These are phyloP conservation scores for Philopedon plagiatum DNA, from an alignment of 2,888 invertebrate genomes.

Conservation along the genomic window DNA sequence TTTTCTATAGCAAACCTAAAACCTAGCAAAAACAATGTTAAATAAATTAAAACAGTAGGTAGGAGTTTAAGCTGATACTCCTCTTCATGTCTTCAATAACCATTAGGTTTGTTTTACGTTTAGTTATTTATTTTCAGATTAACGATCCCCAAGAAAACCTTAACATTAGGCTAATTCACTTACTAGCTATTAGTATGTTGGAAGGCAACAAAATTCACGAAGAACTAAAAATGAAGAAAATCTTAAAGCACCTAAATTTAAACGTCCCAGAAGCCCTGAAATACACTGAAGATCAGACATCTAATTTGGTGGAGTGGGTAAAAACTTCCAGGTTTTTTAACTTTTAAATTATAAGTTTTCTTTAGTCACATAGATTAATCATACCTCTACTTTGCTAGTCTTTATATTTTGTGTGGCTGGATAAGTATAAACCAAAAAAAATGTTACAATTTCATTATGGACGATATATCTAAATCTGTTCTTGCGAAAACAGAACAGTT, in stretches of 20 bases:
- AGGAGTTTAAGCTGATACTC: too few relatives aligned
- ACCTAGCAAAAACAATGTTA: too few relatives aligned
- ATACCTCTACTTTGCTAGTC: too few relatives aligned
- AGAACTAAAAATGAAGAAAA: conserved; percentile 67
- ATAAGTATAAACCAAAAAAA: too few relatives aligned
- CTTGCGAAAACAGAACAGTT: too few relatives aligned
- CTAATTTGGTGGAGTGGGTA: conserved; percentile 67
- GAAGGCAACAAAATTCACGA: conserved; percentile 74
- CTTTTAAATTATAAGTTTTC: background rate
- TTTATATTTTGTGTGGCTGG: too few relatives aligned
- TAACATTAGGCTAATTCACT: conserved; percentile 64
- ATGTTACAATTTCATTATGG: too few relatives aligned
- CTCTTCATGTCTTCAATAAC: background rate
- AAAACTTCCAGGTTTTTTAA: conserved; percentile 26
- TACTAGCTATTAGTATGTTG: conserved; percentile 72
- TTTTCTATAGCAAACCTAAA: too few relatives aligned
- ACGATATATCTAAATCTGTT: too few relatives aligned
- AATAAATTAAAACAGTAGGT: too few relatives aligned
- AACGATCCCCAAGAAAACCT: conserved; percentile 56
- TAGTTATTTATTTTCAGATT: conserved; percentile 48
- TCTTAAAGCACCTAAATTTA: conserved; percentile 68
- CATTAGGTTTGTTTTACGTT: background rate
- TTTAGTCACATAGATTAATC: too few relatives aligned
- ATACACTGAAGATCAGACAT: conserved; percentile 64
- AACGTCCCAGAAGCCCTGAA: conserved; percentile 72